Evolutionary conservation across 2,888 invertebrate genomes (phyloP).

Genomic region (Mantis religiosa): DNA sequence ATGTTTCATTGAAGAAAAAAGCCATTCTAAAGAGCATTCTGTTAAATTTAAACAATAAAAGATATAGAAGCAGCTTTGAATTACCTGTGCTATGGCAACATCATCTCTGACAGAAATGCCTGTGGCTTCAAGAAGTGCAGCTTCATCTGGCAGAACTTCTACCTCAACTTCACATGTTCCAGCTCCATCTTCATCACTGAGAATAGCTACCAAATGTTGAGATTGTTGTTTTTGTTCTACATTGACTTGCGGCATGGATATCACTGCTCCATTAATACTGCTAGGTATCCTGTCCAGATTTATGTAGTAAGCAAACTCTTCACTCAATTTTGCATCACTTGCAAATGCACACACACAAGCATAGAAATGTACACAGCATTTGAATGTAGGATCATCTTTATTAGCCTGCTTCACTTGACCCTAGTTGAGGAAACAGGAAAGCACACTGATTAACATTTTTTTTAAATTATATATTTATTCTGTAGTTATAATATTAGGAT

Average conservation of each 20-base stretch:
- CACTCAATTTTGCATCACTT: slow-evolving; percentile 56
- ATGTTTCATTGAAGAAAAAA: no score
- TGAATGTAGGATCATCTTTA: slow-evolving; percentile 34
- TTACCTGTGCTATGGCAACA: slow-evolving; percentile 19
- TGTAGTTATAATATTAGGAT: no score
- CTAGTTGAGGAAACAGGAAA: slow-evolving; percentile 6
- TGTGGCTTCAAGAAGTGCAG: slow-evolving; percentile 32
- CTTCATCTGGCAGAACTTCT: slow-evolving; percentile 41
- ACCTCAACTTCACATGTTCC: slow-evolving; percentile 36
- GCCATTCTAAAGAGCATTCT: no score
- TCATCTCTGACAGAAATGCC: slow-evolving; percentile 22
- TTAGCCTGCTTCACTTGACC: slow-evolving; percentile 29
- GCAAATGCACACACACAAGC: slow-evolving; percentile 67
- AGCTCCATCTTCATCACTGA: slow-evolving; percentile 32
- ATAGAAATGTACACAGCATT: slow-evolving; percentile 65
- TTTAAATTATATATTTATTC: no score
- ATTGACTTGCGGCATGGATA: neutral
- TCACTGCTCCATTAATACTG: neutral
- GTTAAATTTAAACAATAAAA: no score
- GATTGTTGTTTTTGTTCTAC: neutral
- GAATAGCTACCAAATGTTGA: slow-evolving; percentile 35
- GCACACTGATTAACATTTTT: neutral
- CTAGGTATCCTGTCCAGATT: slow-evolving; percentile 44
- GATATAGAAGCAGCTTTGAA: no score
- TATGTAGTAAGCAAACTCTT: slow-evolving; percentile 60